Evolutionary conservation across 92 coral and sea anemone genomes (phyloP), one percentile per base, ranked within the genome.

Genomic region (Parazoanthus atlanticus): DNA sequence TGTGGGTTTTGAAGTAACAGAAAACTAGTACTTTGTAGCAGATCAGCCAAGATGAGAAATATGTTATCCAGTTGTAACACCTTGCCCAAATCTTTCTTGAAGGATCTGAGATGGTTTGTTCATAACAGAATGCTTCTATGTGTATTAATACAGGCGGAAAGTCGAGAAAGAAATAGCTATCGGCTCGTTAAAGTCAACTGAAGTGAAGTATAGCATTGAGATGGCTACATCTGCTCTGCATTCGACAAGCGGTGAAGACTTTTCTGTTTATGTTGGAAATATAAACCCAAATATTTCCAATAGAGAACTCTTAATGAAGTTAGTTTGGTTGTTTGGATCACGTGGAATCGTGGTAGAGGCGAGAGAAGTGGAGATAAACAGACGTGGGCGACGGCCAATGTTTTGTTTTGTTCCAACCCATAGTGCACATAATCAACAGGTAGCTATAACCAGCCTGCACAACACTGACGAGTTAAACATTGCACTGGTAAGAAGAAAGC

Each of bases 201-300:
- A 52, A 16, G 58, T 52, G 43, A 40, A 40, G 43, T 4, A 40
- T 8, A n/a, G n/a, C n/a, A n/a, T n/a, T n/a, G n/a, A 43, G 49
- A 40, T 30, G 15, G 28, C 89, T 1, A 43, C 89, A 46, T 74
- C 82, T 72, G 19, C 83, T 76, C 6, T 13, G 2, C 17, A 84
- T 29, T 9, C 54, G 26, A 31, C 87, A 23, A 41, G 19, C 36
- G 74, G 52, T 28, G 71, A 81, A 11, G 83, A 74, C 31, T 84
- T 67, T 43, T 69, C 93, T 30, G 83, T 86, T 23, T 92, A 76
- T 47, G 43, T 92, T 9, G 94, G 94, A 75, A 92, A 92, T 74
- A 73, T 92, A 31, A 86, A 90, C 19, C 85, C 92, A 46, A 86
- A 86, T 69, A 74, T 89, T 49, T 30, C 85, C 1, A 81, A 29